Conservation (phyloP, 2,888 invertebrate genomes). For the Chrysolina americana region DNA sequence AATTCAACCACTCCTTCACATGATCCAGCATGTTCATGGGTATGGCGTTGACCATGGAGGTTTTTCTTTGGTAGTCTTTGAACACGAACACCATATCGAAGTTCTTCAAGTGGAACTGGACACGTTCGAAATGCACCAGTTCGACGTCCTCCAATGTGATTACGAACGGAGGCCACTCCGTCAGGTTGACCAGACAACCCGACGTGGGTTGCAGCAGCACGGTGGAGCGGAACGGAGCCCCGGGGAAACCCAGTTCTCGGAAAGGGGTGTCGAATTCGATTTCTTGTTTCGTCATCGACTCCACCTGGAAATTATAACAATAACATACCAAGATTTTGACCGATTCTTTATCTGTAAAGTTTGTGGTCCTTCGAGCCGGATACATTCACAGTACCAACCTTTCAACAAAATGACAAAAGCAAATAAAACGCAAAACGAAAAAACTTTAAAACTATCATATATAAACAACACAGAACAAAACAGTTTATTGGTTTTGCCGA, state of each 20-base stretch:
- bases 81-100: conserved; percentile 99
- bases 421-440: too few species aligned
- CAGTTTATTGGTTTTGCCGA: too few species aligned
- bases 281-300: conserved; percentile 95
- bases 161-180: conserved; percentile 99
- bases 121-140: conserved; percentile 98
- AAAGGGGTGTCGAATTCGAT: conserved; percentile 99
- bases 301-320: conserved; percentile 74
- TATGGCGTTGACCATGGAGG: conserved; percentile 98
- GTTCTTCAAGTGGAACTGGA: conserved; percentile 98
- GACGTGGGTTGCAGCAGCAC: conserved; percentile 97
- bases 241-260: conserved; percentile 97
- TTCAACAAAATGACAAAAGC: too few species aligned
- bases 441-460: too few species aligned
- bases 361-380: too few species aligned
- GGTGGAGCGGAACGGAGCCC: conserved; percentile 96
- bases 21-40: conserved; percentile 99
- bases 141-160: conserved; percentile 98
- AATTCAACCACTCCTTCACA: conserved; percentile 98
- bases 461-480: too few species aligned
- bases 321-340: too few species aligned
- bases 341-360: too few species aligned
- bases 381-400: too few species aligned
- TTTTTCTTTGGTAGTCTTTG: conserved; percentile 96
- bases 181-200: conserved; percentile 96